A percentile compares a stretch with the other conserved stretches of the same genome.
Conservation (phyloP, 2,888 invertebrate genomes). For the Cryptocheilus praepositus region DNA sequence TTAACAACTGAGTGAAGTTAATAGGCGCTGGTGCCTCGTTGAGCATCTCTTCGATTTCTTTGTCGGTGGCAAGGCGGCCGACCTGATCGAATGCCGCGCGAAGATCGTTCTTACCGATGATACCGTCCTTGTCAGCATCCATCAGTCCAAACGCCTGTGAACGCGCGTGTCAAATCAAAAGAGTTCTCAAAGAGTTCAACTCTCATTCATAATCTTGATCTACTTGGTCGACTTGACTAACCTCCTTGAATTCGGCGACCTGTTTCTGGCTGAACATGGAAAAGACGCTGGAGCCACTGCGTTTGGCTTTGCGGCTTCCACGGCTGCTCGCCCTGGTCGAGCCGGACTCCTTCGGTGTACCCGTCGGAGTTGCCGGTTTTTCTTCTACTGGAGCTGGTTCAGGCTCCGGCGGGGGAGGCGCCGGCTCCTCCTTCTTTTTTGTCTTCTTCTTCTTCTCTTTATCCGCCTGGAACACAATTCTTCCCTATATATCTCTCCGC, state of each 20-base stretch:
- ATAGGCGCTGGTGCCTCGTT: slow-evolving; percentile 92
- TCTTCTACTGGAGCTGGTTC: slow-evolving; percentile 81
- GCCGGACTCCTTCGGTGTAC: slow-evolving; percentile 76
- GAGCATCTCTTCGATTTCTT: slow-evolving; percentile 93
- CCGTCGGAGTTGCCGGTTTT: slow-evolving; percentile 76
- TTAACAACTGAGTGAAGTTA: slow-evolving; percentile 96
- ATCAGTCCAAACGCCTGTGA: slow-evolving; percentile 93
- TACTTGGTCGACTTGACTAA: too few relatives aligned
- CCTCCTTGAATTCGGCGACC: slow-evolving; percentile 97
- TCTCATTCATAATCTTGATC: too few relatives aligned
- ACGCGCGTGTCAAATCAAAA: too few relatives aligned
- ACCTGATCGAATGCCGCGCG: slow-evolving; percentile 94
- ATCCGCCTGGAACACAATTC: slow-evolving; percentile 82
- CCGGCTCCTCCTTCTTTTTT: slow-evolving; percentile 84
- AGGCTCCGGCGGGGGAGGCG: slow-evolving; percentile 80
- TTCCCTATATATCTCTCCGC: too few relatives aligned
- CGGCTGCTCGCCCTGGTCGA: slow-evolving; percentile 85
- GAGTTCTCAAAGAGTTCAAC: too few relatives aligned
- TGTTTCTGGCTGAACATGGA: slow-evolving; percentile 98
- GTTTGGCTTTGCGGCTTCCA: slow-evolving; percentile 87
- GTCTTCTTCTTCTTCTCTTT: slow-evolving; percentile 85
- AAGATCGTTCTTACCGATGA: slow-evolving; percentile 92
- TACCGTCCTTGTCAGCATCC: slow-evolving; percentile 96
- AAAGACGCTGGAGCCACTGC: slow-evolving; percentile 96
- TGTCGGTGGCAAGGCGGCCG: slow-evolving; percentile 91